Percentiles rank a stretch among this genome's conserved stretches.
phyloP scores from a whole-genome alignment of 2,797 vertebrate genomes.

The Crenuchus spilurus region DNA sequence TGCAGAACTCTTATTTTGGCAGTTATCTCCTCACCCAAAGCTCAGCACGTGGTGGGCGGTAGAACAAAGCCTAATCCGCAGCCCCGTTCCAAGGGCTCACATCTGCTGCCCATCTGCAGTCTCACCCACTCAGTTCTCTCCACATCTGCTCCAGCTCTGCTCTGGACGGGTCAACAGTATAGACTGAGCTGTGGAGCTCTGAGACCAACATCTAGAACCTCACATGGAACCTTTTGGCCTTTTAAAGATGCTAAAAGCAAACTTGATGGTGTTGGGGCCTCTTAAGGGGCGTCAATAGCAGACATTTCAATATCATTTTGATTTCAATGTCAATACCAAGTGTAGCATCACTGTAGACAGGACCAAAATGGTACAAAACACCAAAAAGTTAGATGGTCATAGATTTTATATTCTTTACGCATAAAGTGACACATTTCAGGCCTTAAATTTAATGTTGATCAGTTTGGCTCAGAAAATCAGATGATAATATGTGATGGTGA shows the following conservation, averaged over 20 bases:
- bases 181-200: background rate
- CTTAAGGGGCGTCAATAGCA: no score
- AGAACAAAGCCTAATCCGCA: constrained; percentile 66
- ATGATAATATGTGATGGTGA: no score
- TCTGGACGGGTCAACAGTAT: background rate
- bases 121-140: constrained; percentile 45
- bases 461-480: no score
- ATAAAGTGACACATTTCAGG: no score
- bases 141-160: constrained; percentile 46
- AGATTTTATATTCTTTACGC: no score
- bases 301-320: no score
- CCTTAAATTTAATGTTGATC: no score
- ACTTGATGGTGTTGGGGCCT: constrained; percentile 18
- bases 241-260: constrained; percentile 1
- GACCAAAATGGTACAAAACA: no score
- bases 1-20: constrained; percentile 30
- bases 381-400: no score
- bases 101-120: constrained; percentile 65
- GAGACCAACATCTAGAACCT: background rate
- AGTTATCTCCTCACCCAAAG: constrained; percentile 53
- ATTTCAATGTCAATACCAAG: no score
- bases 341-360: no score
- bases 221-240: background rate
- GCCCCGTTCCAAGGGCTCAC: constrained; percentile 37
- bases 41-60: constrained; percentile 48